Evolutionary conservation across 64 coral and sea anemone species (phyloP), one percentile per base, ranked within the genome.

Genomic region (Pocillopora damicornis): DNA sequence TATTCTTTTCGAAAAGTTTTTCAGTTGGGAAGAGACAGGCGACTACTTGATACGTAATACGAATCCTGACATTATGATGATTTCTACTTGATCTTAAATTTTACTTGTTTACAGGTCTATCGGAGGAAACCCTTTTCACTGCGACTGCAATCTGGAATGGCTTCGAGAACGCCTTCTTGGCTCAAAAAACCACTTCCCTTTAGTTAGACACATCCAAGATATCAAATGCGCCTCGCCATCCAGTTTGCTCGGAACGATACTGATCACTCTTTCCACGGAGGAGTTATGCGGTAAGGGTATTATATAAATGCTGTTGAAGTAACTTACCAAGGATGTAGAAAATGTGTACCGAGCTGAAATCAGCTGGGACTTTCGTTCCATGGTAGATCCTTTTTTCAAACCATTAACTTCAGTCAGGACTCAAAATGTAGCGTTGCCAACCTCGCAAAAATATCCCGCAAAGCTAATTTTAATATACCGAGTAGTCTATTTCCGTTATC

Each of bases 71-170:
- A 17, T n/a, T 22, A 69, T 69, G 9, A n/a, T 5, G 9, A 69
- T 10, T 25, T 69, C 4, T 69, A 8, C 0, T n/a, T 20, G 11
- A 9, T 71, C 8, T 71, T 20, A 20, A 1, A 12, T 1, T 11
- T 23, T 0, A 10, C 11, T 1, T 69, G 20, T 71, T 30, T 85
- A 15, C 15, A 85, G 81, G 68, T 72, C 81, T 72, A 20, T 85
- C 20, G 81, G 65, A 85, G 63, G 81, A 85, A 85, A 85, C 15
- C 81, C 81, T 72, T 72, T 85, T 72, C 35, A 85, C 37, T 85
- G 81, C 18, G 81, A 85, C n/a, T 85, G 81, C 22, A 85, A 85
- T 26, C 17, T 85, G 69, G 6, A 72, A 73, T 85, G 81, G 81
- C 81, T 85, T 25, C 81, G 81, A 2, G 20, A 73, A 15, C 38